Conservation (phyloP, 2,888 invertebrate genomes). For the Aphidius colemani region DNA sequence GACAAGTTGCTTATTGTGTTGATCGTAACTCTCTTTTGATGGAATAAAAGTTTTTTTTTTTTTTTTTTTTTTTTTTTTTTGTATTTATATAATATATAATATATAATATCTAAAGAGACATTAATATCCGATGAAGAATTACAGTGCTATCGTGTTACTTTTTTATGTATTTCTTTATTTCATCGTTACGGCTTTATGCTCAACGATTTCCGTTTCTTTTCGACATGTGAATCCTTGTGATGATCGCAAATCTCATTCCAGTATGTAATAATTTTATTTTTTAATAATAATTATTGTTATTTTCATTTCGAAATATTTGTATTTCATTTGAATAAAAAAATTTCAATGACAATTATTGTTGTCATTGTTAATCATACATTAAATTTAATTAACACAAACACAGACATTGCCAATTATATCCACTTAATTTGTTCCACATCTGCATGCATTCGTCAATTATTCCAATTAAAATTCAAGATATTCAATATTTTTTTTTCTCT, state of each 20-base stretch:
- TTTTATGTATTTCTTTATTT: constrained; percentile 9
- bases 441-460: background rate
- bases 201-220: constrained; percentile 23
- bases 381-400: constrained; percentile 1
- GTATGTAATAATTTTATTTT: constrained; percentile 26
- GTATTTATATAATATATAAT: too few species aligned
- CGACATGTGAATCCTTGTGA: constrained; percentile 30
- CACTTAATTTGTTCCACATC: background rate
- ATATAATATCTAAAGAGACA: background rate
- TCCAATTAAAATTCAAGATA: too few species aligned
- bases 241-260: constrained; percentile 24
- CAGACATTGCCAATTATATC: background rate
- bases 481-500: background rate
- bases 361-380: background rate
- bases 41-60: too few species aligned
- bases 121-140: constrained; percentile 20
- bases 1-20: background rate
- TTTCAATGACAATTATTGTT: background rate
- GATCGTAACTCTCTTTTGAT: background rate
- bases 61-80: too few species aligned
- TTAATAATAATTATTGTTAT: too few species aligned
- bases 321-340: too few species aligned
- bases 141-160: constrained; percentile 25
- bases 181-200: constrained; percentile 24
- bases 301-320: too few species aligned